These are phyloP conservation scores for Albula glossodonta DNA, from an alignment of 2,113 vertebrate genomes.

Conservation along the genomic window DNA sequence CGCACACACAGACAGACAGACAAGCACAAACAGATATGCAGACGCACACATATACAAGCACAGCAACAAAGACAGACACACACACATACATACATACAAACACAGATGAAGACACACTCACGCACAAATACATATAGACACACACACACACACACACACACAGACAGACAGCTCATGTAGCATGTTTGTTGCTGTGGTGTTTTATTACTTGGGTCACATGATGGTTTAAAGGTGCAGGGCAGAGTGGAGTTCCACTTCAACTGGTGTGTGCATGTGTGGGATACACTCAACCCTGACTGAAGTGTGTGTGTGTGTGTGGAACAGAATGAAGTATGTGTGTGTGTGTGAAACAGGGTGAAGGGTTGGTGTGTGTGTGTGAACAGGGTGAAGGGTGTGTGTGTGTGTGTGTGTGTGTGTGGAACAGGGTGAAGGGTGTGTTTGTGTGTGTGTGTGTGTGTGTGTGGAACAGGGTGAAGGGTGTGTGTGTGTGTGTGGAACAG, in stretches of 20 bases:
- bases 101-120: not conserved
- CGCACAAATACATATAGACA: not conserved
- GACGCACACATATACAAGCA: not conserved
- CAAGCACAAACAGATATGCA: not conserved
- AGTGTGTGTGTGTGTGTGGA: too few relatives aligned
- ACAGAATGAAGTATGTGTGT: too few relatives aligned
- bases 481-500: too few relatives aligned
- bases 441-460: too few relatives aligned
- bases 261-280: not conserved
- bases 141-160: not conserved
- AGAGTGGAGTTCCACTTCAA: not conserved
- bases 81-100: not conserved
- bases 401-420: too few relatives aligned
- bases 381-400: too few relatives aligned
- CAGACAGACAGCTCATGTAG: not conserved
- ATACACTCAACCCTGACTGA: not conserved
- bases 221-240: not conserved
- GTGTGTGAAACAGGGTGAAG: too few relatives aligned
- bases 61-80: not conserved
- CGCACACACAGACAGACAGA: not conserved
- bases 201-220: slow-evolving; percentile 11
- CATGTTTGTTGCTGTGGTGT: not conserved
- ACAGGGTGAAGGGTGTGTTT: too few relatives aligned
- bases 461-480: too few relatives aligned
- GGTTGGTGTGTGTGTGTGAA: too few relatives aligned